Percentiles rank a stretch among this genome's conserved stretches.
Conservation (phyloP, 2,113 vertebrate species). For the Todiramphus saurophagus region DNA sequence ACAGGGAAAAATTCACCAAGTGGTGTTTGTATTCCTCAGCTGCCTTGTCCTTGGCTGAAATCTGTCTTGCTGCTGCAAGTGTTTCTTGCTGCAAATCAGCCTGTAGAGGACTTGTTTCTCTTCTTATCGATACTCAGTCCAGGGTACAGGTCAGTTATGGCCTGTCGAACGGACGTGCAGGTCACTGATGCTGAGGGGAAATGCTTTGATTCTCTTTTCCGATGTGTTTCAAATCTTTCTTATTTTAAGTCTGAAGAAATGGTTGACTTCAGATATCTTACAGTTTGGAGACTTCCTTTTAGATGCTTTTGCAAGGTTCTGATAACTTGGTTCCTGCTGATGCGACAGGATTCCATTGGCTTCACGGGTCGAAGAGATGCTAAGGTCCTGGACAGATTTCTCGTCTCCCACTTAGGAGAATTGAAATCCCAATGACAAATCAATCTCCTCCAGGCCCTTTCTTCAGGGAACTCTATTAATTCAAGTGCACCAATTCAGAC, state of each 20-base stretch:
- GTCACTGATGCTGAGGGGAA: neutral
- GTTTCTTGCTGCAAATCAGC: neutral
- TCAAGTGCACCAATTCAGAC: neutral
- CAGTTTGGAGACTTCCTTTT: neutral
- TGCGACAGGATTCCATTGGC: accelerated
- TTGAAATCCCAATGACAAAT: neutral
- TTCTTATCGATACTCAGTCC: neutral
- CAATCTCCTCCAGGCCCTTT: neutral
- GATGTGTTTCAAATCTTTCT: neutral
- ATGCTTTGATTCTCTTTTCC: neutral
- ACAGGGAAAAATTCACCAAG: neutral
- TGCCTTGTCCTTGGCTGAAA: neutral
- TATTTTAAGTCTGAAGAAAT: neutral
- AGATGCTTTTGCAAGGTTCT: neutral
- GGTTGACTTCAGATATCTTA: neutral
- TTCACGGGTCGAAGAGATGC: neutral
- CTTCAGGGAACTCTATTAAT: neutral
- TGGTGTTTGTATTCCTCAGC: neutral
- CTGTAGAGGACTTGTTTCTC: neutral
- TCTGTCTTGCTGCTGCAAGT: neutral
- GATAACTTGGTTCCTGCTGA: neutral
- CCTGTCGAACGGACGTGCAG: neutral
- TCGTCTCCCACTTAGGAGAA: neutral
- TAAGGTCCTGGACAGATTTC: neutral
- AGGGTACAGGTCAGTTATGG: neutral